These are phyloP conservation scores for Megatriorchis doriae DNA, from an alignment of 2,113 vertebrate species.

Conservation along the genomic window DNA sequence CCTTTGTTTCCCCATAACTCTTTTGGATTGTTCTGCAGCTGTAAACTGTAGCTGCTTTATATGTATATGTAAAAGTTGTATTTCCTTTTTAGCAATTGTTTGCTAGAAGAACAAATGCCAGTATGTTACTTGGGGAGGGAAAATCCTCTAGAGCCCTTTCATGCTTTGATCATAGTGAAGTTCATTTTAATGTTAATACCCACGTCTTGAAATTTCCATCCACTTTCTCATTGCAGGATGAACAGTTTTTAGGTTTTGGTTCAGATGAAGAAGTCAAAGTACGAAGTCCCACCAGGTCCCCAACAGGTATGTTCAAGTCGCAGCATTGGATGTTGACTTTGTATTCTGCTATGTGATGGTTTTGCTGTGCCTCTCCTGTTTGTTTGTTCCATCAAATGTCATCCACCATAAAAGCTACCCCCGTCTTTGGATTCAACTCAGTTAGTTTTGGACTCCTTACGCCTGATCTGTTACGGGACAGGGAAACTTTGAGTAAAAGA, in stretches of 20 bases:
- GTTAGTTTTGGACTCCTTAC: not conserved
- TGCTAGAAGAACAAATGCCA: not conserved
- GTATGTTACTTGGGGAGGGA: not conserved
- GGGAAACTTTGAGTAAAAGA: not conserved
- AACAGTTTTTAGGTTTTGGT: constrained; percentile 92
- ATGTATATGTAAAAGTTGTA: not conserved
- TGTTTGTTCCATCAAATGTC: not conserved
- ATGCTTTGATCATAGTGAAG: not conserved
- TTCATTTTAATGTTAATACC: not conserved
- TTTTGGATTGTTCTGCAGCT: not conserved
- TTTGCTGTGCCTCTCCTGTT: not conserved
- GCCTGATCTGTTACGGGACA: not conserved
- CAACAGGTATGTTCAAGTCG: constrained; percentile 77
- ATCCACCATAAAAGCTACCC: not conserved
- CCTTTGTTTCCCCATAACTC: not conserved
- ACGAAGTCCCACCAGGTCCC: constrained; percentile 81
- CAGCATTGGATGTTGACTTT: not conserved
- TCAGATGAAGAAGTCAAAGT: constrained; percentile 88
- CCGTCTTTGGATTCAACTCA: not conserved
- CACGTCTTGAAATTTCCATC: not conserved
- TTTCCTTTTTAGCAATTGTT: not conserved
- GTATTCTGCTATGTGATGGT: not conserved
- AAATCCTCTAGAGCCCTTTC: not conserved
- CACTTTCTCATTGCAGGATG: constrained; percentile 82
- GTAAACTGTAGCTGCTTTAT: not conserved